Evolutionary conservation across 2,113 vertebrate genomes (phyloP).

Genomic region (Cynocephalus volans): DNA sequence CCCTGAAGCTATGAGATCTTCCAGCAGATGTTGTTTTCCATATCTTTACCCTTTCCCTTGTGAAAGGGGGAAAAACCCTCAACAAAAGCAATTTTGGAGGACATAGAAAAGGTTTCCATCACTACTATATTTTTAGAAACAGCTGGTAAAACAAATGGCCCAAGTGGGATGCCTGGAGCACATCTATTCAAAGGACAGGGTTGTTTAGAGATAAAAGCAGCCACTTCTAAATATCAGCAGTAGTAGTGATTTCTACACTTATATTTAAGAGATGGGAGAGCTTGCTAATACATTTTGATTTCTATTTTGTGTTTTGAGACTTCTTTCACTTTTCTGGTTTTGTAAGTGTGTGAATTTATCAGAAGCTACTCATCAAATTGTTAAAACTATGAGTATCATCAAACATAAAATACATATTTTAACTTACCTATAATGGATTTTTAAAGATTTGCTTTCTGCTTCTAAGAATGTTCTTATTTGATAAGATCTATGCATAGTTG

Average conservation of each 20-base stretch:
- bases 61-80: slow-evolving; percentile 74
- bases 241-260: slow-evolving; percentile 59
- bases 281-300: neutral
- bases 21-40: slow-evolving; percentile 83
- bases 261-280: neutral
- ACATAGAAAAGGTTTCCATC: slow-evolving; percentile 63
- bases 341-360: neutral
- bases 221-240: slow-evolving; percentile 52
- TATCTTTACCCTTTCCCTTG: slow-evolving; percentile 71
- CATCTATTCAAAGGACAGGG: slow-evolving; percentile 76
- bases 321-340: slow-evolving; percentile 34
- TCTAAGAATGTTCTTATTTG: neutral
- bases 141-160: slow-evolving; percentile 87
- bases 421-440: neutral
- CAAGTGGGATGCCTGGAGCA: slow-evolving; percentile 84
- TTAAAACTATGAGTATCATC: neutral
- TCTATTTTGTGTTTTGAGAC: neutral
- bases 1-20: slow-evolving; percentile 84
- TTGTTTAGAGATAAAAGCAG: slow-evolving; percentile 85
- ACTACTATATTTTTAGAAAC: slow-evolving; percentile 86
- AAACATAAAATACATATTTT: neutral
- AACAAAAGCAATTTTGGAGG: slow-evolving; percentile 79
- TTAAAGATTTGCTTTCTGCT: neutral
- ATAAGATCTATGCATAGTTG: neutral
- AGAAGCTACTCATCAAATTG: neutral